Percentiles rank a stretch among this genome's conserved stretches.
phyloP scores from a whole-genome alignment of 2,113 vertebrate species.

The Ageneiosus marmoratus region DNA sequence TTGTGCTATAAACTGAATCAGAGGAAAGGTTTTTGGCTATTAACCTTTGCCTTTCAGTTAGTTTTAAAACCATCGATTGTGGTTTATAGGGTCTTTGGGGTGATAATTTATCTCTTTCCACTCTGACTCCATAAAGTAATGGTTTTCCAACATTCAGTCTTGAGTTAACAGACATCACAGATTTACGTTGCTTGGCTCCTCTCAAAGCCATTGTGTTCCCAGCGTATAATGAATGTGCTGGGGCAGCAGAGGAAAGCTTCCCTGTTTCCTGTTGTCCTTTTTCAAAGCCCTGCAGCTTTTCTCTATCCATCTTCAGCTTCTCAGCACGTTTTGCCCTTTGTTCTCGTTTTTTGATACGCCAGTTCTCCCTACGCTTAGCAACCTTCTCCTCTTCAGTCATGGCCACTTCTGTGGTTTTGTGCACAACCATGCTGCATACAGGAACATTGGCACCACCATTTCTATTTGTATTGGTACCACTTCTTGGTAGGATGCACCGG shows the following conservation, averaged over 20 bases:
- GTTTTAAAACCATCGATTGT: not conserved
- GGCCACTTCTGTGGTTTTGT: not conserved
- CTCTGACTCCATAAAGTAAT: slow-evolving; percentile 8
- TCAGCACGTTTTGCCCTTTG: slow-evolving; percentile 73
- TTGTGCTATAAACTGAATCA: slow-evolving; percentile 12
- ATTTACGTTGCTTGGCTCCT: slow-evolving; percentile 34
- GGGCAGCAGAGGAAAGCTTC: slow-evolving; percentile 18
- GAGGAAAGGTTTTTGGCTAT: slow-evolving; percentile 5
- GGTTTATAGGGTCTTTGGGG: not conserved
- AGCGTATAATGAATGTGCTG: slow-evolving; percentile 27
- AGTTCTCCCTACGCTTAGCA: slow-evolving; percentile 71
- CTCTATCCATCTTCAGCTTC: slow-evolving; percentile 56
- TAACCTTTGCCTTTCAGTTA: slow-evolving; percentile 9
- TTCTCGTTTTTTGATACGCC: slow-evolving; percentile 76
- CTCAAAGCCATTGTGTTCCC: slow-evolving; percentile 37
- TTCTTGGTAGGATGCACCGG: slow-evolving; percentile 13
- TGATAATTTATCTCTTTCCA: slow-evolving; percentile 11
- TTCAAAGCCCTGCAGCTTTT: slow-evolving; percentile 46
- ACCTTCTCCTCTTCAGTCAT: slow-evolving; percentile 70
- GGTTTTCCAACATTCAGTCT: slow-evolving; percentile 31
- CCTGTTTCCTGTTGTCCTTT: slow-evolving; percentile 36
- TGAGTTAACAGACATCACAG: slow-evolving; percentile 18
- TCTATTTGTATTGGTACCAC: slow-evolving; percentile 38
- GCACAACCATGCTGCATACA: slow-evolving; percentile 37
- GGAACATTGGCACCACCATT: slow-evolving; percentile 58